Evolutionary conservation across 2,888 invertebrate species (phyloP), one percentile per base, ranked within the genome.

Genomic region (Spisula solida): DNA sequence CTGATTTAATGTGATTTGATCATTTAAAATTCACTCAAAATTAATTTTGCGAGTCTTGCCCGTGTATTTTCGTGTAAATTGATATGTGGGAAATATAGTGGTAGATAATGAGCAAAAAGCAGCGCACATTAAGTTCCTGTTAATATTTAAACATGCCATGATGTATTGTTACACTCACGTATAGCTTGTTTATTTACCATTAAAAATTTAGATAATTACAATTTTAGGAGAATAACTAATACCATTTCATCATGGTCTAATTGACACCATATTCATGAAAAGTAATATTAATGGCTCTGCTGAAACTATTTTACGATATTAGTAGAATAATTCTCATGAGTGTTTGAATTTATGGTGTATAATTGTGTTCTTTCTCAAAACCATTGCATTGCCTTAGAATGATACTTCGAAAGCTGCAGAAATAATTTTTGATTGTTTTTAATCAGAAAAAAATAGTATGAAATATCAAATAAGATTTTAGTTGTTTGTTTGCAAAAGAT

Each of bases 201-300:
- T 66, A 66, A 66, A 66, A 66, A 66, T 66, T 66, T 25, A 66
- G 60, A 66, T 66, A 66, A 66, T 66, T 66, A 66, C 60, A 66
- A 66, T 66, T 66, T 66, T 66, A 66, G 60, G 60, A 66, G 60
- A 66, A 66, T 66, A 66, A 66, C 60, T 66, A 66, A 66, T 66
- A 25, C 60, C 60, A 66, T 66, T 66, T 66, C 60, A 66, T 66
- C 60, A 66, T 66, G 60, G 6, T 5, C 60, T 66, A 66, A 66
- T 25, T 66, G 60, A 66, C 25, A 66, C 25, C 25, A 25, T 66
- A 66, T 66, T 66, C 60, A 66, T 66, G 60, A 66, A 66, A 66
- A 66, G 60, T 66, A 66, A 66, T 66, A 66, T 66, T 25, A 66
- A 66, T 66, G 60, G 25, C 60, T 66, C 8, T 0, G 10, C 5